Base-by-base conservation (phyloP, 2,888 invertebrate genomes). In the Ophonus ardosiacus region DNA sequence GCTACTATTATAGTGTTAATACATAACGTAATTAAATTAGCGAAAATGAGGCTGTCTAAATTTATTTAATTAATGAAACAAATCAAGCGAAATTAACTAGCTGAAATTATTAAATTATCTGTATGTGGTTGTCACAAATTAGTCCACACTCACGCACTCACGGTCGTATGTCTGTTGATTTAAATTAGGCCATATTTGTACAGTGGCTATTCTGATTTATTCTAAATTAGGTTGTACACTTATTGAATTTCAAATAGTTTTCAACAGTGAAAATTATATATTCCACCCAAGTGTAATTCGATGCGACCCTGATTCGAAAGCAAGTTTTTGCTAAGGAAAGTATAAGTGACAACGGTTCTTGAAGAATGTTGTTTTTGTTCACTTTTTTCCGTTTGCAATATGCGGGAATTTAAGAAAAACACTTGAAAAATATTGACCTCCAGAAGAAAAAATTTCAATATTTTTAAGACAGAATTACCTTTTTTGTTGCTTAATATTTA, bases 291-390 rank as follows among this genome's bases (percentile, higher is more conserved):
- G 63, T 59, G 7, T 7, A 13, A 10, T 21, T 18, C 15, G n/a
- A 7, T 78, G 57, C 24, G 78, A 24, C 78, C 78, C 78, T 78
- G 78, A 57, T 78, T 31, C 57, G 74, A 74, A 74, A 74, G 74
- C 56, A 51, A 24, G 15, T 74, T 74, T 74, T 74, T 74, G 21
- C 74, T 4, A 40, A 51, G 51, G 56, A 74, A 74, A 74, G 74
- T 74, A 43, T 17, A 74, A 74, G 74, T 74, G 74, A 74, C 56
- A 74, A 74, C 18, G 18, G 10, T 43, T n/a, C 18, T 71, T 71
- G 6, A 71, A 71, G 71, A 71, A 71, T 71, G 71, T 71, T 63
- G 63, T 63, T 63, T 63, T 63, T 63, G 21, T 63, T 63, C 24
- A 63, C 13, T 63, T 63, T 63, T 63, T 61, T 63, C 18, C 13